A percentile compares a stretch with the other conserved stretches of the same genome.
Conservation (phyloP, 2,113 vertebrate species). For the Bungarus multicinctus region DNA sequence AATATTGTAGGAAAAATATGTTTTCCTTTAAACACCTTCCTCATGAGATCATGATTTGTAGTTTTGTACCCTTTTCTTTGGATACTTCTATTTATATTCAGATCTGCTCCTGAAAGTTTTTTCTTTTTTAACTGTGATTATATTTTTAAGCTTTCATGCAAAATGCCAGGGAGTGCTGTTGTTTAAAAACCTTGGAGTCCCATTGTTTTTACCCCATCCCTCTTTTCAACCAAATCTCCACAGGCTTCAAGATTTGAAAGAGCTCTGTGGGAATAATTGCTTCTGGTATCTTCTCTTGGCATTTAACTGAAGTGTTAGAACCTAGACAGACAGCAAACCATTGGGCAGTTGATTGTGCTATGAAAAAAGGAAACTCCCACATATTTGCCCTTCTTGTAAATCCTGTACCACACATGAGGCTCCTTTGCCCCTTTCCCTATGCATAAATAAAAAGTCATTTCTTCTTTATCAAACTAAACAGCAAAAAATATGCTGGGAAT, state of each 20-base stretch:
- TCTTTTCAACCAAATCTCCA: not conserved
- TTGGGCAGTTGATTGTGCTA: not conserved
- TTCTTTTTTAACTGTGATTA: not conserved
- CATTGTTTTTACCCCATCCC: not conserved
- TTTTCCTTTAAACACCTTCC: not conserved
- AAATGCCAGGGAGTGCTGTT: not conserved
- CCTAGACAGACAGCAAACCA: not conserved
- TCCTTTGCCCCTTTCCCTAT: not conserved
- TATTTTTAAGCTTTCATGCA: not conserved
- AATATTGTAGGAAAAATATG: not conserved
- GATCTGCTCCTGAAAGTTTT: not conserved
- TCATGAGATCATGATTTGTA: not conserved
- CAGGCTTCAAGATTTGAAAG: not conserved
- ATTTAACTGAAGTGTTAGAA: not conserved
- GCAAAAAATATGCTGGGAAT: not conserved
- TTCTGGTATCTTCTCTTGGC: not conserved
- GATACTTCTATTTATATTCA: not conserved
- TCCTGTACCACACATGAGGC: not conserved
- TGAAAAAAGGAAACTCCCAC: not conserved
- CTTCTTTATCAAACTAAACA: not conserved
- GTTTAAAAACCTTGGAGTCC: not conserved
- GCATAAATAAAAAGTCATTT: not conserved
- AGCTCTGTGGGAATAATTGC: not conserved
- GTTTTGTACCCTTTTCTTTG: not conserved
- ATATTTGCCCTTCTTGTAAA: not conserved